phyloP scores from a whole-genome alignment of 2,888 invertebrate genomes.

The Criorhina ranunculi region DNA sequence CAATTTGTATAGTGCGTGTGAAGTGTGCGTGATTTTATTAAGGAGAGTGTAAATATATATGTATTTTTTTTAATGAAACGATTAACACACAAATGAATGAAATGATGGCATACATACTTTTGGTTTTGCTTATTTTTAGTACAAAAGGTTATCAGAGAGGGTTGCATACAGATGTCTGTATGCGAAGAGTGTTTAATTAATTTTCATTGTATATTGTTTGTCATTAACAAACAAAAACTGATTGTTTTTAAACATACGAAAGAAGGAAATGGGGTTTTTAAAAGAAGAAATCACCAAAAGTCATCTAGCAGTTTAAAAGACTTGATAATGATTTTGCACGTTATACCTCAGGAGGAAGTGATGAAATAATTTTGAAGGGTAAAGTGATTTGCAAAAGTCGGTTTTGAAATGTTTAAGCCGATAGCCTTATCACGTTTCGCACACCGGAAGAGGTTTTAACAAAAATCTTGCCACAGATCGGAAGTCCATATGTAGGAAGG shows the following conservation, averaged over 20 bases:
- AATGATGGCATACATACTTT: neutral
- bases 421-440: too few relatives aligned
- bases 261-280: neutral
- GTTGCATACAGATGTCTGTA: constrained; percentile 22
- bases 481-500: too few relatives aligned
- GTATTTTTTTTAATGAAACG: neutral
- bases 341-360: neutral
- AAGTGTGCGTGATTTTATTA: constrained; percentile 1
- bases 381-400: neutral
- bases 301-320: neutral
- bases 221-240: neutral
- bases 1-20: too few relatives aligned
- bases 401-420: too few relatives aligned
- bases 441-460: neutral
- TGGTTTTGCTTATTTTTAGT: constrained; percentile 44
- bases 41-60: neutral
- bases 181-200: constrained; percentile 17
- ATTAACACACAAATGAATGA: neutral
- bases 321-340: neutral
- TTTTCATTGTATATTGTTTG: neutral
- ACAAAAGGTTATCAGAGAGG: constrained; percentile 49
- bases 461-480: neutral
- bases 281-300: constrained; percentile 8
- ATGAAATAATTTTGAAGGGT: neutral
- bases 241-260: neutral